Conservation (phyloP, 2,797 vertebrate species). For the Microhierax caerulescens region DNA sequence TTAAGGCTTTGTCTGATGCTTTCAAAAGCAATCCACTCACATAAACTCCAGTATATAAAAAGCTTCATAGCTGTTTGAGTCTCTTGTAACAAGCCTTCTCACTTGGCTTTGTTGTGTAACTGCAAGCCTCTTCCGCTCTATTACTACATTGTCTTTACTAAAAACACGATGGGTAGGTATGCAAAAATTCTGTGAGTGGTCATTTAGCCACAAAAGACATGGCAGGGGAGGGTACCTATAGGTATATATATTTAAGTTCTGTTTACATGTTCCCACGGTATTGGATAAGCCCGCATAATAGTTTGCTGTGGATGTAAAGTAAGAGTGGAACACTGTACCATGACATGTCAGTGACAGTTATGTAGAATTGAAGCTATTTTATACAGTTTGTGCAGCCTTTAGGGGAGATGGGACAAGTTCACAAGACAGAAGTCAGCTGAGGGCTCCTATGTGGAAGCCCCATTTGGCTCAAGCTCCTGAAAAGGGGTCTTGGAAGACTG, state of each 20-base stretch:
- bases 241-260: background rate
- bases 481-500: background rate
- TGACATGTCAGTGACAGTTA: no score
- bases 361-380: background rate
- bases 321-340: background rate
- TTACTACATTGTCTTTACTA: background rate
- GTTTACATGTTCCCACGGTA: background rate
- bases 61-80: background rate
- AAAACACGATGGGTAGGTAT: fast-evolving
- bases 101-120: background rate
- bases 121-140: background rate
- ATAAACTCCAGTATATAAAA: background rate
- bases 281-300: background rate
- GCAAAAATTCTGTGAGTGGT: background rate
- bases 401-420: background rate
- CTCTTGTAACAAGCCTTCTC: background rate
- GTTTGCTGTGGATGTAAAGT: background rate
- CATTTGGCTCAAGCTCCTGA: background rate
- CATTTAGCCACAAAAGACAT: background rate
- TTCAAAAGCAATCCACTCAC: background rate
- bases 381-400: background rate
- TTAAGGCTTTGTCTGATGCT: background rate
- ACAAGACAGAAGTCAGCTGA: background rate
- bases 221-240: background rate
- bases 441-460: background rate